Conservation (phyloP, 1,140 invertebrate species). For the Adoxophyes honmai region DNA sequence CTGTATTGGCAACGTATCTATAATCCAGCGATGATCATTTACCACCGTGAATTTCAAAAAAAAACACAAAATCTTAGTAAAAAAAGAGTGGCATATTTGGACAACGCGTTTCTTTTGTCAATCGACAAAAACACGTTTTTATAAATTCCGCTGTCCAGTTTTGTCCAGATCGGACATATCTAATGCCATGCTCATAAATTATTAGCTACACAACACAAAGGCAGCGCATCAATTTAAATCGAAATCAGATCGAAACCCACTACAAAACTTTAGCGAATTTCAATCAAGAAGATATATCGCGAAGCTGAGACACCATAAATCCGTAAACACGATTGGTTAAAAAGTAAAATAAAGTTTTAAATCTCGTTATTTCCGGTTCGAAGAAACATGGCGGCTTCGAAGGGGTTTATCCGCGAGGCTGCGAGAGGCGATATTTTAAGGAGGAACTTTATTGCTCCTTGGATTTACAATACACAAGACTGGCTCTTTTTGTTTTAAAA, state of each 20-base stretch:
- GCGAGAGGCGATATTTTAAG: conserved; percentile 8
- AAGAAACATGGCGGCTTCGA: background rate
- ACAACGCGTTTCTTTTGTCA: too few relatives aligned
- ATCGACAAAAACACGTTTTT: too few relatives aligned
- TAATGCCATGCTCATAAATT: too few relatives aligned
- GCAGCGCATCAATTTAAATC: conserved; percentile 3
- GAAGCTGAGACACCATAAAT: background rate
- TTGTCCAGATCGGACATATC: too few relatives aligned
- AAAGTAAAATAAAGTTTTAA: conserved; percentile 13
- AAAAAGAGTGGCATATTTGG: too few relatives aligned
- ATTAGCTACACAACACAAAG: too few relatives aligned
- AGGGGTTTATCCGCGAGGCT: background rate
- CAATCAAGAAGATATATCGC: conserved; percentile 10
- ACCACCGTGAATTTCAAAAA: too few relatives aligned
- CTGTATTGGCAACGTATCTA: too few relatives aligned
- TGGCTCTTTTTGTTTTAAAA: too few relatives aligned
- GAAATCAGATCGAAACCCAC: background rate
- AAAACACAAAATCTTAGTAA: too few relatives aligned
- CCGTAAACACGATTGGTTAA: conserved; percentile 14
- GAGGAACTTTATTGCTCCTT: background rate
- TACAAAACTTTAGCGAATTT: conserved; percentile 6
- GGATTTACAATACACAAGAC: background rate
- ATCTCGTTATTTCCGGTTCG: conserved; percentile 14
- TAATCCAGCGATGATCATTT: too few relatives aligned
- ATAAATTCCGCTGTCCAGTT: too few relatives aligned